Conservation (phyloP, 2,888 invertebrate genomes). For the Erannis defoliaria region DNA sequence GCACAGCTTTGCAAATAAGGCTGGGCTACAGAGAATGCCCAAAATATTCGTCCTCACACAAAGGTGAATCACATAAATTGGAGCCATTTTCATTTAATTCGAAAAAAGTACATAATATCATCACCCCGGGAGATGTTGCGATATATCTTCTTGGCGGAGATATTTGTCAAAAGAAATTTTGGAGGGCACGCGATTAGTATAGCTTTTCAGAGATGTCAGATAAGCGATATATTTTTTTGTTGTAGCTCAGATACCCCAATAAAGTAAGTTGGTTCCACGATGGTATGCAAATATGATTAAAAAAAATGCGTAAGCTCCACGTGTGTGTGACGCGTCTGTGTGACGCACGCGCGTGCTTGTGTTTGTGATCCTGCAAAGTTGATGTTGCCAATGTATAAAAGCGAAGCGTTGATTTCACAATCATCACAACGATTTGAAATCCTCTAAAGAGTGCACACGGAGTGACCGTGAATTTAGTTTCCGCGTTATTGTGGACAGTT, state of each 20-base stretch:
- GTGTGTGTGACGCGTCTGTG: slow-evolving; percentile 60
- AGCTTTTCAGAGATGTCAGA: slow-evolving; percentile 55
- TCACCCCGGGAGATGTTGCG: slow-evolving; percentile 34
- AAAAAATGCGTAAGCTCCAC: slow-evolving; percentile 66
- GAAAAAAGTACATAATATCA: slow-evolving; percentile 36
- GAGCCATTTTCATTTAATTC: slow-evolving; percentile 44
- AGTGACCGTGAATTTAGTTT: slow-evolving; percentile 73
- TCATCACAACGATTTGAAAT: slow-evolving; percentile 84
- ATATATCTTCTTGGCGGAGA: slow-evolving; percentile 47
- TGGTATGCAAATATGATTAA: slow-evolving; percentile 71
- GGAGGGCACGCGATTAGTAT: slow-evolving; percentile 53
- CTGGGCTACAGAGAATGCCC: slow-evolving; percentile 43
- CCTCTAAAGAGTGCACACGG: slow-evolving; percentile 79
- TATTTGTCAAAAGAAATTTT: slow-evolving; percentile 51
- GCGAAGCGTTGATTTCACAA: slow-evolving; percentile 83
- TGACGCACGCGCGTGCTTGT: slow-evolving; percentile 56
- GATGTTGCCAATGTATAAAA: slow-evolving; percentile 85
- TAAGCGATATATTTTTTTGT: slow-evolving; percentile 58
- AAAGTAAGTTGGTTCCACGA: slow-evolving; percentile 69
- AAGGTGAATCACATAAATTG: slow-evolving; percentile 56
- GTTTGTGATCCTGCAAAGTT: slow-evolving; percentile 68
- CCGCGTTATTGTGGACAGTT: slow-evolving; percentile 68
- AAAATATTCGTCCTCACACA: slow-evolving; percentile 52
- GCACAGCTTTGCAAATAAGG: slow-evolving; percentile 54
- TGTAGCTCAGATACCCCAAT: slow-evolving; percentile 75